These are phyloP conservation scores for Callyntrura guangdongensis DNA, from an alignment of 2,888 invertebrate genomes.

Conservation along the genomic window DNA sequence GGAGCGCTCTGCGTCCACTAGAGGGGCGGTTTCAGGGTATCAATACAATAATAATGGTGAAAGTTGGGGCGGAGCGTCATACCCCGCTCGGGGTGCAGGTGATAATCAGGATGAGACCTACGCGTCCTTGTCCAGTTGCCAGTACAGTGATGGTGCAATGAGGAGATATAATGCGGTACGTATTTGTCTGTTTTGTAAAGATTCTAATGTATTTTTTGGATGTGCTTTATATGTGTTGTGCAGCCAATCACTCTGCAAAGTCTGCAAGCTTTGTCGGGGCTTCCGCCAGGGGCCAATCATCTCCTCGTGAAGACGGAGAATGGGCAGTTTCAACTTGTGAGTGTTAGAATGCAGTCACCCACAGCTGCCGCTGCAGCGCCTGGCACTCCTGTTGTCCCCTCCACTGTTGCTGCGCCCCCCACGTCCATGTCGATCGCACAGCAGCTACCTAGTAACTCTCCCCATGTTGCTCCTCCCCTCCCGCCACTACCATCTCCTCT, in stretches of 20 bases:
- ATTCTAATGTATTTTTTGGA: slow-evolving; percentile 83
- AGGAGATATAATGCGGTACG: slow-evolving; percentile 84
- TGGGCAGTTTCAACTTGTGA: slow-evolving; percentile 97
- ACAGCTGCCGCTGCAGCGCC: slow-evolving; percentile 87
- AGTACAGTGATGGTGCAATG: slow-evolving; percentile 82
- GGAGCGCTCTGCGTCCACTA: slow-evolving; percentile 70
- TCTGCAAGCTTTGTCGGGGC: slow-evolving; percentile 91
- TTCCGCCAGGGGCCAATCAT: slow-evolving; percentile 91
- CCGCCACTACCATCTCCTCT: slow-evolving; percentile 44
- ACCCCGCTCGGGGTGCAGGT: slow-evolving; percentile 64
- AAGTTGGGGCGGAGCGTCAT: slow-evolving; percentile 57
- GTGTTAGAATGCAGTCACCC: slow-evolving; percentile 93
- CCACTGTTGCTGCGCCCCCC: slow-evolving; percentile 80
- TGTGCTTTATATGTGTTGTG: slow-evolving; percentile 85
- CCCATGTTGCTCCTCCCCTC: slow-evolving; percentile 68
- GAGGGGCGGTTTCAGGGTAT: slow-evolving; percentile 57
- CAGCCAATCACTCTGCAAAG: slow-evolving; percentile 96
- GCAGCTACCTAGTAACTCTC: slow-evolving; percentile 81
- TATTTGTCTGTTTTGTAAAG: slow-evolving; percentile 83
- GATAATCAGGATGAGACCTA: slow-evolving; percentile 62
- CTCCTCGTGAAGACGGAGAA: slow-evolving; percentile 98
- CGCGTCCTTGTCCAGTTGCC: slow-evolving; percentile 75
- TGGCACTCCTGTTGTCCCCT: slow-evolving; percentile 83
- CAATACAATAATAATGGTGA: slow-evolving; percentile 58
- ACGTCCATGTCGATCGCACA: slow-evolving; percentile 82